Evolutionary conservation across 2,888 invertebrate species (phyloP), one percentile per base, ranked within the genome.

Genomic region (Pycnomerus fuliginosus): DNA sequence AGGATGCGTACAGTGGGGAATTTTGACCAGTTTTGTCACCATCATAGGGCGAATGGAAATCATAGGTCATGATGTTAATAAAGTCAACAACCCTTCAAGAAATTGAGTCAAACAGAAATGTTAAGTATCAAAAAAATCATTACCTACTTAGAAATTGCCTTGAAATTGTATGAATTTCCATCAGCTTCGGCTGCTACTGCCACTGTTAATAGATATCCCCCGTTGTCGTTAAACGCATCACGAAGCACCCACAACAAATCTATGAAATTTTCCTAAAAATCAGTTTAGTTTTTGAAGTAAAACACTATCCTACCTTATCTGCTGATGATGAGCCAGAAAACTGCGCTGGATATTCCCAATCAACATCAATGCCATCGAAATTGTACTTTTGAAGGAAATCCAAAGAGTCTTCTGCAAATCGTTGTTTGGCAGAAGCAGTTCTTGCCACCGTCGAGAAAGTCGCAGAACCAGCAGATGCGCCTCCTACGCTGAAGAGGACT

Each of bases 31-130:
- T 81, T 0, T 70, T 69, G 0, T 63, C 22, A 32, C 86, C 83
- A 81, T 83, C 85, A 81, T 83, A 85, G 0, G 80, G 66, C 4
- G 87, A 86, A 53, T 85, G 80, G 56, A 85, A 73, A 61, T 89
- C 88, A 55, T 89, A 89, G 0, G 84, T 67, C 87, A 89, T 88
- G 0, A 90, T 58, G 56, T 82, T 81, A 28, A 87, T 78, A 15
- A 82, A 74, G 58, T 89, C 80, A 14, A 87, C 63, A 49, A 30
- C 23, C 24, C 41, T 45, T 10, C 1, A 42, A 30, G 34, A 5
- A 16, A 13, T 2, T 7, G 15, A n/a, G 10, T 8, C 2, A 35
- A 12, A 14, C 22, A 14, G 3, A 10, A 2, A 3, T 10, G 15
- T 32, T 16, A 31, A 22, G 8, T 14, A 33, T 15, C 3, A 4